Evolutionary conservation across 2,888 invertebrate genomes (phyloP).

Genomic region (Pelosia muscerda): DNA sequence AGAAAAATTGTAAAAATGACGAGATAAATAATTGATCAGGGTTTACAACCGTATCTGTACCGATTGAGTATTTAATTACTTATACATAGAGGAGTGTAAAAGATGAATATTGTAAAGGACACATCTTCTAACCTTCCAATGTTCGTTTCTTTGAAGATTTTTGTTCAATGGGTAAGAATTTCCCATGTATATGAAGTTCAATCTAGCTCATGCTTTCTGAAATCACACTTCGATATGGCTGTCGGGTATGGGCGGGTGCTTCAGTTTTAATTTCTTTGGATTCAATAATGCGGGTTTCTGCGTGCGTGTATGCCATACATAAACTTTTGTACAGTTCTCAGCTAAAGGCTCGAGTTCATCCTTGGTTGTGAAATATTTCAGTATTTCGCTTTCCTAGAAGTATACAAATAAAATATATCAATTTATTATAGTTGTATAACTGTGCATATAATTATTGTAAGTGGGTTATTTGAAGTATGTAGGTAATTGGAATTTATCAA

Average conservation of each 20-base stretch:
- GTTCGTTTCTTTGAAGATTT: slow-evolving; percentile 28
- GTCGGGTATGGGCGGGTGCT: slow-evolving; percentile 72
- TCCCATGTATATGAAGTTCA: slow-evolving; percentile 35
- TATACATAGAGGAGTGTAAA: slow-evolving; percentile 35
- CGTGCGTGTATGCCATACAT: slow-evolving; percentile 99
- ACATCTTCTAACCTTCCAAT: slow-evolving; percentile 28
- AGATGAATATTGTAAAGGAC: slow-evolving; percentile 32
- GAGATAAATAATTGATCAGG: slow-evolving; percentile 17
- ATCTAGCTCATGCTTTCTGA: slow-evolving; percentile 27
- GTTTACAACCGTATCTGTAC: slow-evolving; percentile 19
- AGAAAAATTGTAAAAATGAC: slow-evolving; percentile 3
- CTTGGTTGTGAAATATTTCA: slow-evolving; percentile 90
- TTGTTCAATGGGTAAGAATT: slow-evolving; percentile 27
- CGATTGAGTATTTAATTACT: slow-evolving; percentile 44
- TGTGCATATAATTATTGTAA: too few species aligned
- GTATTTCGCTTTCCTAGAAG: slow-evolving; percentile 92
- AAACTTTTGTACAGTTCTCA: slow-evolving; percentile 96
- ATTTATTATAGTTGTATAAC: background rate
- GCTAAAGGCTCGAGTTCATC: slow-evolving; percentile 96
- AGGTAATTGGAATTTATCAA: background rate
- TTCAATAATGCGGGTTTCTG: slow-evolving; percentile 93
- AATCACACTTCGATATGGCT: slow-evolving; percentile 79
- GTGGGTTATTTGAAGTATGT: too few species aligned
- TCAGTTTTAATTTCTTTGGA: slow-evolving; percentile 89
- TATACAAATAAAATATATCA: slow-evolving; percentile 7